Evolutionary conservation across 1,140 invertebrate genomes (phyloP).

Genomic region (Spodoptera frugiperda): DNA sequence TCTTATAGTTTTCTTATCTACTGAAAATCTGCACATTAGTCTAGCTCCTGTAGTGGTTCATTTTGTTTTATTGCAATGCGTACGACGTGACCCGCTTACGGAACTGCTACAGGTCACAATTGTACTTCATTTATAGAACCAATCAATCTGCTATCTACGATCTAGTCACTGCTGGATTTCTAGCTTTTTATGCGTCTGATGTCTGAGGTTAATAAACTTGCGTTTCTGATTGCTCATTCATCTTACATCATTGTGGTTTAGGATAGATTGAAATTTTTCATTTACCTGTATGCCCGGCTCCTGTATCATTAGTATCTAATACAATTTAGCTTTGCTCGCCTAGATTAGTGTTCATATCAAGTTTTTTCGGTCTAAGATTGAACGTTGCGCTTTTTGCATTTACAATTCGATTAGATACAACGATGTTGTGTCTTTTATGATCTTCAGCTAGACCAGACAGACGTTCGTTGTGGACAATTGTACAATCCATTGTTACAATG

Average conservation of each 20-base stretch:
- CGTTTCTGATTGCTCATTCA: constrained; percentile 81
- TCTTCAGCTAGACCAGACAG: constrained; percentile 56
- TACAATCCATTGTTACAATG: constrained; percentile 65
- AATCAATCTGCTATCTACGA: constrained; percentile 83
- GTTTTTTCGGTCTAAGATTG: constrained; percentile 47
- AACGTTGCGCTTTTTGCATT: constrained; percentile 46
- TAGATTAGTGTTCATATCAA: constrained; percentile 54
- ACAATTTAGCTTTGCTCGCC: constrained; percentile 59
- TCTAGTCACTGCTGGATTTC: constrained; percentile 81
- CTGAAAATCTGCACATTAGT: constrained; percentile 64
- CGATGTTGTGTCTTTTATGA: constrained; percentile 51
- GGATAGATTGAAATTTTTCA: constrained; percentile 77
- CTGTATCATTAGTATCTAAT: constrained; percentile 69
- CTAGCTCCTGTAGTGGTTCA: constrained; percentile 62
- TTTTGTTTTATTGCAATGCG: constrained; percentile 73
- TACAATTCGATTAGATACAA: constrained; percentile 43
- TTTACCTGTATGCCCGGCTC: constrained; percentile 66
- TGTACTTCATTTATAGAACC: constrained; percentile 80
- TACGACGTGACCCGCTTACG: constrained; percentile 77
- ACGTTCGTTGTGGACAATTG: constrained; percentile 63
- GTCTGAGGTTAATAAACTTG: constrained; percentile 78
- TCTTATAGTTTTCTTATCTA: constrained; percentile 24
- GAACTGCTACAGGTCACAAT: constrained; percentile 69
- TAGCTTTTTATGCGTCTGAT: constrained; percentile 85
- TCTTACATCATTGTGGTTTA: constrained; percentile 84